Percentiles rank a stretch among this genome's conserved stretches.
Conservation (phyloP, 1,140 invertebrate genomes). For the Panulirus ornatus region DNA sequence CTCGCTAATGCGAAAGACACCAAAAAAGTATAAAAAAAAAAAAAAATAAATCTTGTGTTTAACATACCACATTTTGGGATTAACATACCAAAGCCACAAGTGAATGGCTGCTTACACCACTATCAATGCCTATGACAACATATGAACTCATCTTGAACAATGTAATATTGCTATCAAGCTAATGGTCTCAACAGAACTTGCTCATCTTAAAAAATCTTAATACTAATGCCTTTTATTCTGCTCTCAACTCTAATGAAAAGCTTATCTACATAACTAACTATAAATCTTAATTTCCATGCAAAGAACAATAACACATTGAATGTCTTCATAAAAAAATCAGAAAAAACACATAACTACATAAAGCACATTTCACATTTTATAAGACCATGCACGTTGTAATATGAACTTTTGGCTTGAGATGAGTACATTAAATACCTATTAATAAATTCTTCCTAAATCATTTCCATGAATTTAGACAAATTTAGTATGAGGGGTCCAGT, state of each 20-base stretch:
- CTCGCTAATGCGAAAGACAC: too few species aligned
- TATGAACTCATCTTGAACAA: too few species aligned
- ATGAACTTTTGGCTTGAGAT: conserved; percentile 46
- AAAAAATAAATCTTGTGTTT: too few species aligned
- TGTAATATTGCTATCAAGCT: too few species aligned
- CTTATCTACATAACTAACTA: background rate
- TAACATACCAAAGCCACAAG: too few species aligned
- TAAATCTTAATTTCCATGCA: background rate
- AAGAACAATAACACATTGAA: background rate
- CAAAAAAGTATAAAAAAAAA: too few species aligned
- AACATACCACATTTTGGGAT: too few species aligned
- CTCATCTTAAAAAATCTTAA: too few species aligned
- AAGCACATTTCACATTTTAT: background rate
- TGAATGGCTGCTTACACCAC: too few species aligned
- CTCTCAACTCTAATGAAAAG: background rate
- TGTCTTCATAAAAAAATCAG: background rate
- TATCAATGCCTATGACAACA: too few species aligned
- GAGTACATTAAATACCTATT: background rate
- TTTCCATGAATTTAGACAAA: background rate
- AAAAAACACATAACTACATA: background rate
- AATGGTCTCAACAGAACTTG: too few species aligned
- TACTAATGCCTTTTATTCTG: too few species aligned
- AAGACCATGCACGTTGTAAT: conserved; percentile 32
- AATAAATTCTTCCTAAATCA: background rate
- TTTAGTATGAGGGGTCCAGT: background rate